phyloP scores from a whole-genome alignment of 2,113 vertebrate genomes.

The Petromus typicus region DNA sequence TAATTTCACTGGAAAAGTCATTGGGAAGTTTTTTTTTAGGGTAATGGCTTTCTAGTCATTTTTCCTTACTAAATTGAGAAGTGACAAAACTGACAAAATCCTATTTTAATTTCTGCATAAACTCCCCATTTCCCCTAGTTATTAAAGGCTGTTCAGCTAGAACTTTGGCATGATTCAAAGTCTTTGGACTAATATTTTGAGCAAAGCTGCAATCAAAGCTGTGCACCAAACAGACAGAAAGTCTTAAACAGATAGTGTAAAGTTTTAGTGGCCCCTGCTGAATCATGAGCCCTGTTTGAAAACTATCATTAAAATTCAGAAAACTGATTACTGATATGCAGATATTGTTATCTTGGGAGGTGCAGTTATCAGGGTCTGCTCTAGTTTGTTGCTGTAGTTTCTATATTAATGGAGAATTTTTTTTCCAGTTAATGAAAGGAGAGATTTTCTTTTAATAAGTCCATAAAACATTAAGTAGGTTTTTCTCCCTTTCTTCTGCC shows the following conservation, averaged over 20 bases:
- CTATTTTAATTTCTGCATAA: slow-evolving; percentile 49
- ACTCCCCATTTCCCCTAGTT: background rate
- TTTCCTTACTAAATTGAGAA: background rate
- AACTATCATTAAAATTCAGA: slow-evolving; percentile 86
- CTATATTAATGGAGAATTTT: slow-evolving; percentile 85
- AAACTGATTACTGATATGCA: slow-evolving; percentile 84
- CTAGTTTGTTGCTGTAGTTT: slow-evolving; percentile 75
- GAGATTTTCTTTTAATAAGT: slow-evolving; percentile 83
- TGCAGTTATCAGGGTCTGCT: slow-evolving; percentile 74
- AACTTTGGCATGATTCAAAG: slow-evolving; percentile 31
- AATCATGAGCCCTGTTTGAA: slow-evolving; percentile 85
- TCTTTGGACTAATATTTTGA: slow-evolving; percentile 80
- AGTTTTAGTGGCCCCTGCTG: slow-evolving; percentile 87
- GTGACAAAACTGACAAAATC: background rate
- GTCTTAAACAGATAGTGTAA: slow-evolving; percentile 84
- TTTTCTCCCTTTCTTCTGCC: slow-evolving; percentile 72
- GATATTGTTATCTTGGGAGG: slow-evolving; percentile 85
- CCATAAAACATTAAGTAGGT: slow-evolving; percentile 86
- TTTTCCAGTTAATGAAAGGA: slow-evolving; percentile 85
- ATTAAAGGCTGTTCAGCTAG: background rate
- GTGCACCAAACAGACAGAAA: slow-evolving; percentile 77
- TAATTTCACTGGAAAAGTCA: background rate
- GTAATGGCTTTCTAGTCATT: background rate
- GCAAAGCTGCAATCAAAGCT: slow-evolving; percentile 85
- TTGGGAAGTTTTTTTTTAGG: background rate